A percentile compares a stretch with the other conserved stretches of the same genome.
Conservation (phyloP, 2,113 vertebrate species). For the Lycaon pictus region DNA sequence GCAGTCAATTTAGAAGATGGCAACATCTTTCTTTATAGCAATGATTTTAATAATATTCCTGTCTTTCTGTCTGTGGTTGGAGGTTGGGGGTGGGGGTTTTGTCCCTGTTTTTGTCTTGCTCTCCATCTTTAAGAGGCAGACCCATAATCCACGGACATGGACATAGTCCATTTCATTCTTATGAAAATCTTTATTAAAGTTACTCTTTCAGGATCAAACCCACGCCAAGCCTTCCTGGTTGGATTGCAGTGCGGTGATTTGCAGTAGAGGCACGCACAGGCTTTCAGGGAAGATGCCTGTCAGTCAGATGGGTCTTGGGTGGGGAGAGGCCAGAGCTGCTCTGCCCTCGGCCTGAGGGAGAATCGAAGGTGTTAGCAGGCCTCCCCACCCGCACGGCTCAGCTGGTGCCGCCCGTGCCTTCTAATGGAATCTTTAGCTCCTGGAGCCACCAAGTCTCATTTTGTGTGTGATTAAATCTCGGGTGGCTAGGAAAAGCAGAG, state of each 20-base stretch:
- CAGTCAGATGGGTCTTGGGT: conserved; percentile 76
- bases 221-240: conserved; percentile 50
- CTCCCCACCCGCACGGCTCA: conserved; percentile 73
- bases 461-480: conserved; percentile 67
- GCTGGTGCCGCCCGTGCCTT: conserved; percentile 60
- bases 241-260: conserved; percentile 71
- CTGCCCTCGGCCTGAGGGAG: conserved; percentile 54
- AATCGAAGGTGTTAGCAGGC: conserved; percentile 74
- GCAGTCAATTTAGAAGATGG: conserved; percentile 85
- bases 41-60: conserved; percentile 83
- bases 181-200: conserved; percentile 84
- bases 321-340: conserved; percentile 47
- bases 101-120: neutral
- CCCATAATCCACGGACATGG: neutral
- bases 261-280: conserved; percentile 78
- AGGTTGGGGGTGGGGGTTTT: conserved; percentile 44
- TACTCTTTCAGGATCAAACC: conserved; percentile 72
- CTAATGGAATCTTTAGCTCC: conserved; percentile 83
- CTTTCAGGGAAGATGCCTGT: conserved; percentile 77
- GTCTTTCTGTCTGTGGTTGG: conserved; percentile 81
- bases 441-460: conserved; percentile 35
- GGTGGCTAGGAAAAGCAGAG: conserved; percentile 76
- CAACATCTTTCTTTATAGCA: conserved; percentile 81
- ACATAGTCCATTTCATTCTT: conserved; percentile 5
- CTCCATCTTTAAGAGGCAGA: conserved; percentile 39